phyloP scores from a whole-genome alignment of 2,113 vertebrate species.

The Ivindomyrus marchei region DNA sequence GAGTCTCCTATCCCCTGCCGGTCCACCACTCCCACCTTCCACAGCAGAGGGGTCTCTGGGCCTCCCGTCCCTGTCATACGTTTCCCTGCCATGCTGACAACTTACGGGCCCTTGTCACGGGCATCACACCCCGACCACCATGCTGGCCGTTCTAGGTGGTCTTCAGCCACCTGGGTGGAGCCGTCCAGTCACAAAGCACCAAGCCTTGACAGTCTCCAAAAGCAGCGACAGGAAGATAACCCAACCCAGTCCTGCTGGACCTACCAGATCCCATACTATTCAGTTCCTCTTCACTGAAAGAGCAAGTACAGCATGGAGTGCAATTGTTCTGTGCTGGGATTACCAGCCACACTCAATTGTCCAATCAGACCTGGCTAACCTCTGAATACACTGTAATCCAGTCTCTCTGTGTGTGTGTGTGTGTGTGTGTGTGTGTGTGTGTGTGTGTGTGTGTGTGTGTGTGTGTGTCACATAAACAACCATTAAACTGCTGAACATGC shows the following conservation, averaged over 20 bases:
- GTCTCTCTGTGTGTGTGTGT: slow-evolving; percentile 10
- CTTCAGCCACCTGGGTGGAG: background rate
- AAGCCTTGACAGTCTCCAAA: background rate
- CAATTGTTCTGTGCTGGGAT: slow-evolving; percentile 53
- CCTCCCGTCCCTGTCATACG: slow-evolving; percentile 43
- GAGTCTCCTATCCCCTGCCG: background rate
- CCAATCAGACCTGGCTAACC: slow-evolving; percentile 35
- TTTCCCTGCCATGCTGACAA: slow-evolving; percentile 46
- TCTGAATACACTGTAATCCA: slow-evolving; percentile 44
- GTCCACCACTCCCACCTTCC: slow-evolving; percentile 41
- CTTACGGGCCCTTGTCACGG: slow-evolving; percentile 27
- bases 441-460: background rate
- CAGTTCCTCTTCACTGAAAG: background rate
- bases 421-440: slow-evolving; percentile 6
- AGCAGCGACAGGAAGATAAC: background rate
- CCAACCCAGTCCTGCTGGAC: background rate
- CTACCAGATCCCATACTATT: background rate
- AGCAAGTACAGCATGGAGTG: slow-evolving; percentile 29
- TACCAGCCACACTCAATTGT: slow-evolving; percentile 37
- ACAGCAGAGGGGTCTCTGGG: slow-evolving; percentile 41
- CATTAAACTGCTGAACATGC: background rate
- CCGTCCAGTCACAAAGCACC: background rate
- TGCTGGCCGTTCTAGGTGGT: background rate
- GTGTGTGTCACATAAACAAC: background rate
- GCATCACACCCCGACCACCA: too few relatives aligned